Evolutionary conservation across 2,797 vertebrate species (phyloP), one percentile per base, ranked within the genome.

Genomic region (Gallinago nigripennis): DNA sequence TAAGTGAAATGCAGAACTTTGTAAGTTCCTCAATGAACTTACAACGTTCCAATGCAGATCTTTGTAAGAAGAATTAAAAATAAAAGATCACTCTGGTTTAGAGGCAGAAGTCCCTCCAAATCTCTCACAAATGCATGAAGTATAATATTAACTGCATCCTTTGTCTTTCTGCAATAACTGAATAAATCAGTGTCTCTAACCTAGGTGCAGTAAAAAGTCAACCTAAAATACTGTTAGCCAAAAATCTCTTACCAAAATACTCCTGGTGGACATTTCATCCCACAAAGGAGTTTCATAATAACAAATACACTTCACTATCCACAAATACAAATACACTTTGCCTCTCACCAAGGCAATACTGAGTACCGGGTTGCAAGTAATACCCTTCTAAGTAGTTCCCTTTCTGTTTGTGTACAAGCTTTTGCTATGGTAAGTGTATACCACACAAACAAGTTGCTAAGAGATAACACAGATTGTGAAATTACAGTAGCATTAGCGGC

Each of bases 361-460:
- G 70, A 73, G 6, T 70, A 41, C 20, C 27, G 9, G 33, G 13
- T 64, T 94, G 88, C 46, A 76, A 56, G 46, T 57, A 54, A 83
- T 54, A 73, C 16, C 58, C 20, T 71, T 76, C 39, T 75, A 82
- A 88, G 35, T 31, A 88, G 35, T 31, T 92, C 41, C 35, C 61
- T 60, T 94, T 64, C 82, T 61, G 80, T 75, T 87, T 86, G 60
- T 46, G 50, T 88, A 70, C 70, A 92, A 30, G 8, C 16, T 72
- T 91, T 41, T 90, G 64, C 86, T 91, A 5, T 31, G 50, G 54
- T 39, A 90, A 82, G 75, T 35, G 71, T 80, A 33, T 86, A 48
- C n/a, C 56, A 77, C 85, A 81, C 77, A 96, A 94, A 94, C 88
- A 92, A 90, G 86, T 82, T 88, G 73, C 92, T 82, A 82, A 93